phyloP scores from a whole-genome alignment of 2,113 vertebrate species.

The Triplophysa rosa region DNA sequence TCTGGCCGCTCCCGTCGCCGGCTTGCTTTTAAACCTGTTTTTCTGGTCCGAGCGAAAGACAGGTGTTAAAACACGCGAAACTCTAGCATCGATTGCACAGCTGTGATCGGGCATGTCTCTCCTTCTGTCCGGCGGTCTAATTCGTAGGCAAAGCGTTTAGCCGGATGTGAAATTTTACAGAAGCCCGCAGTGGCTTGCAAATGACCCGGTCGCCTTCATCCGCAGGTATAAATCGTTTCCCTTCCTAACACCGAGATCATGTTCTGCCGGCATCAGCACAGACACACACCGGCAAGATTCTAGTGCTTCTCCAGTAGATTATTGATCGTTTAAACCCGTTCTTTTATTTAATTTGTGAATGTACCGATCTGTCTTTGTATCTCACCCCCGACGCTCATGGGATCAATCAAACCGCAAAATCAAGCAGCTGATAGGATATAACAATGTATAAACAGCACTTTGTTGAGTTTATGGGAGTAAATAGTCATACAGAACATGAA shows the following conservation, averaged over 20 bases:
- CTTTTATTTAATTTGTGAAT: background rate
- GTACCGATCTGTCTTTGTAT: background rate
- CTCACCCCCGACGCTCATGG: background rate
- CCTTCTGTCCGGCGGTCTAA: background rate
- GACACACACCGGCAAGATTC: background rate
- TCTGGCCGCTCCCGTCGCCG: slow-evolving; percentile 56
- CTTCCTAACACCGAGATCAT: background rate
- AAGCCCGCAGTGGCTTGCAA: background rate
- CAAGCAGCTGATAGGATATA: background rate
- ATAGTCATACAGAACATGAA: background rate
- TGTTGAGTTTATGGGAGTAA: background rate
- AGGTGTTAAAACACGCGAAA: slow-evolving; percentile 7
- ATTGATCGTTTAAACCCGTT: background rate
- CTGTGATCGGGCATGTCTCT: slow-evolving; percentile 7
- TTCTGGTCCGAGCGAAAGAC: slow-evolving; percentile 42
- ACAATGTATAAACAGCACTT: background rate
- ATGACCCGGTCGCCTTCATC: slow-evolving; percentile 14
- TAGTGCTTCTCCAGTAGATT: background rate
- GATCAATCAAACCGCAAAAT: background rate
- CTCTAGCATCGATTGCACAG: background rate
- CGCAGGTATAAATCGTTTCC: slow-evolving; percentile 23
- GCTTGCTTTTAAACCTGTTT: slow-evolving; percentile 56
- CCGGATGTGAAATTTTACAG: slow-evolving; percentile 6
- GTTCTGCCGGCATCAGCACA: slow-evolving; percentile 30
- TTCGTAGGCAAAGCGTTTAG: background rate